Conservation (phyloP, 2,888 invertebrate genomes). For the Stictocephala bisonia region DNA sequence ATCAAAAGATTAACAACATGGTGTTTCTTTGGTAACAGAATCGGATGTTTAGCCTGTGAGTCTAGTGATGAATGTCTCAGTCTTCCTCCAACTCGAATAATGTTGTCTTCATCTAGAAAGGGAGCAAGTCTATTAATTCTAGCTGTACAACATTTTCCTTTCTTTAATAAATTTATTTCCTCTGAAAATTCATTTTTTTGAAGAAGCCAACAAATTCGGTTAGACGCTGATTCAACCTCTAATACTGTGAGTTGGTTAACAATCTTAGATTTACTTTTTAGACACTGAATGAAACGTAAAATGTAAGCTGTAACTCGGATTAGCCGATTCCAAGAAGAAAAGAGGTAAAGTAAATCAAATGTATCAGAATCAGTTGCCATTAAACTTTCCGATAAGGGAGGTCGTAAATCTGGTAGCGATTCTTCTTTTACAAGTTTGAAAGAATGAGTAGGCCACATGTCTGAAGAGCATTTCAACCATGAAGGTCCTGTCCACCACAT, state of each 20-base stretch:
- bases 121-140: background rate
- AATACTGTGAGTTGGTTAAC: background rate
- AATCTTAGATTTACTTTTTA: background rate
- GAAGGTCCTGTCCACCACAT: constrained; percentile 47
- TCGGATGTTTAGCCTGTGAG: constrained; percentile 39
- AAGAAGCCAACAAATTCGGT: background rate
- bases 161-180: background rate
- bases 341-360: background rate
- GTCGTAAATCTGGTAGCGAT: no score
- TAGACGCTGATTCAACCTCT: background rate
- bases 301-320: background rate
- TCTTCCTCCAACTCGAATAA: constrained; percentile 51
- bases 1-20: constrained; percentile 49
- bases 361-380: no score
- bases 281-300: background rate
- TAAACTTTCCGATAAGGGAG: no score
- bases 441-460: no score
- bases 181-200: constrained; percentile 1
- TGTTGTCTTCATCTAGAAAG: background rate
- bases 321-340: background rate
- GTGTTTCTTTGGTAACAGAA: constrained; percentile 30
- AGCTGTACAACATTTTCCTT: background rate
- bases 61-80: constrained; percentile 38
- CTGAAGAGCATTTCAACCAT: no score
- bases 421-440: no score